A percentile compares a stretch with the other conserved stretches of the same genome.
Conservation (phyloP, 2,888 invertebrate species). For the Thera obeliscata region DNA sequence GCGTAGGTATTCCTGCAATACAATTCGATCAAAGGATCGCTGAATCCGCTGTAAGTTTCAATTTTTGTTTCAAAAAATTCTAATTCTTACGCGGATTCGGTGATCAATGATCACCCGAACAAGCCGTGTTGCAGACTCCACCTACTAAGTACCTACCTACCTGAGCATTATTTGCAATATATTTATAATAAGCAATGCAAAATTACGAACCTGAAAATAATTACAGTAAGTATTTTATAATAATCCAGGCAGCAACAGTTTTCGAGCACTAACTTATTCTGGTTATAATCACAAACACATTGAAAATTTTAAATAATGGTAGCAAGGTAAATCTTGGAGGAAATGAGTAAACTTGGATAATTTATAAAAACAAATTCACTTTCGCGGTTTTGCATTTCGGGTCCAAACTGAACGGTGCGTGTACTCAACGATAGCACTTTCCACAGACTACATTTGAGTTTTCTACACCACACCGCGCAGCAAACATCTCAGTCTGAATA, state of each 20-base stretch:
- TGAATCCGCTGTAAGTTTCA: no score
- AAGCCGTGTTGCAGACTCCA: no score
- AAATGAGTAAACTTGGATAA: no score
- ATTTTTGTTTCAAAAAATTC: no score
- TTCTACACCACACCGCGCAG: conserved; percentile 37
- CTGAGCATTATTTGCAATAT: no score
- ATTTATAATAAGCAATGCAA: neutral
- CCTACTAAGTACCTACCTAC: no score
- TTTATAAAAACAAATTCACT: neutral
- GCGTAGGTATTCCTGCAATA: no score
- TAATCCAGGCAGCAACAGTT: neutral
- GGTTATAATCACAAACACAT: neutral
- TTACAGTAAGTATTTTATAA: neutral
- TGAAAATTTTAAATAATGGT: neutral
- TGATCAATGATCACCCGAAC: no score
- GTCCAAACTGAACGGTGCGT: conserved; percentile 42
- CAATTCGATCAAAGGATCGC: no score
- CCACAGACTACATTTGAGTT: conserved; percentile 54
- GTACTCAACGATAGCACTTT: conserved; percentile 51
- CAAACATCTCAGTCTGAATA: conserved; percentile 32
- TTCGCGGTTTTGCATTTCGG: conserved; percentile 43
- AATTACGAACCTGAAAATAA: neutral
- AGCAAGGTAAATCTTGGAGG: neutral
- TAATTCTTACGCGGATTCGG: no score
- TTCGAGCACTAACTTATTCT: neutral